Base-by-base conservation (phyloP, 2,888 invertebrate genomes). In the Drosophila atroscutellata region DNA sequence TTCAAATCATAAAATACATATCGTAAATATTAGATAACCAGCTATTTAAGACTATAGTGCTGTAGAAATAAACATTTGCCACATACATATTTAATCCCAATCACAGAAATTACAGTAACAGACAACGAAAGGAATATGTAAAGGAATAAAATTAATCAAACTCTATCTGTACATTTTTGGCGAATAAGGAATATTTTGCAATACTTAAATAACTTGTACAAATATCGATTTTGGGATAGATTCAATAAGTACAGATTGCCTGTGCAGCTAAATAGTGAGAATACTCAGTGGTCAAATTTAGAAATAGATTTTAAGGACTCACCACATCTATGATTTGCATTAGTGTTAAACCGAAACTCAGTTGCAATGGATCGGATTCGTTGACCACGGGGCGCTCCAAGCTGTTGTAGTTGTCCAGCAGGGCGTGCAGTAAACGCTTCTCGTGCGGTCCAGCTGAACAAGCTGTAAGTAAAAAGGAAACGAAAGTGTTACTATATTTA, bases 251-350 rank as follows among this genome's bases (percentile, higher is more conserved):
- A 6, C 13, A 13, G 42, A 42, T 42, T 20, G 13, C 6, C 42
- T 3, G 42, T n/a, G 20, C 45, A 20, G 20, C 13, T 7, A 8
- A 18, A 37, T 37, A 37, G 8, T 18, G 18, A 8, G 13, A 45
- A 7, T 13, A 24, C 20, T 20, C 7, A 20, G 45, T 20, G 13
- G 13, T 1, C 1, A 20, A 20, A 3, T 20, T 6, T 3, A 20
- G 42, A 47, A 47, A 47, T 15, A 18, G 2, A 49, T 18, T 18
- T 26, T 6, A 18, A 2, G 7, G 4, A 95, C 96, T 95, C 94
- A 98, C 98, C 96, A 98, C 98, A 95, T 98, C 98, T 93, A 98
- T 98, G 94, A 98, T 98, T 95, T 98, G 98, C 97, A 98, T 98
- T 93, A 98, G 95, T 92, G 98, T 98, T 94, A 98, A 96, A 93